Evolutionary conservation across 2,113 vertebrate genomes (phyloP).

Genomic region (Eonycteris spelaea): DNA sequence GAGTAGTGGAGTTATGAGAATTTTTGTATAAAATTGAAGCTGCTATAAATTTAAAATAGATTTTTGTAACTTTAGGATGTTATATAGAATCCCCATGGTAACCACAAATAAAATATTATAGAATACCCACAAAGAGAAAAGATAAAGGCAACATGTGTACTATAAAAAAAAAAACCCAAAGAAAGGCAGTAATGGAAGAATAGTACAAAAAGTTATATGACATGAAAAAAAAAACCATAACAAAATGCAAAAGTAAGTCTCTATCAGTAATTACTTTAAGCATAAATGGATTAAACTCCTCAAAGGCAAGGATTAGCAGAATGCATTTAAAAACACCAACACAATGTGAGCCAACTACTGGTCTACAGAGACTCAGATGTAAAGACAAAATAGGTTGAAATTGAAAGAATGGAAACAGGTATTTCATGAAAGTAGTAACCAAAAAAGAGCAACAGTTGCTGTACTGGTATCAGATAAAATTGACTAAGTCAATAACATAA

Average conservation of each 20-base stretch:
- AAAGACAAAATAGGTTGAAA: neutral
- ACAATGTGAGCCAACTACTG: neutral
- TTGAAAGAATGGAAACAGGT: neutral
- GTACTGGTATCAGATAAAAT: neutral
- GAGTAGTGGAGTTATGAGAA: neutral
- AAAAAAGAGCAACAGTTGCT: neutral
- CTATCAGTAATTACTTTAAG: neutral
- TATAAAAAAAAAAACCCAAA: neutral
- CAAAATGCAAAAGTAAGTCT: neutral
- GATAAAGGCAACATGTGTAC: neutral
- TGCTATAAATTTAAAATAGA: neutral
- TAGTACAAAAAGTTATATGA: neutral
- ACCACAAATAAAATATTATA: neutral
- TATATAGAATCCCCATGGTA: neutral
- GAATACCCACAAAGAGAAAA: neutral
- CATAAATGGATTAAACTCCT: neutral
- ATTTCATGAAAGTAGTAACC: neutral
- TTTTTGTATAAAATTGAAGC: neutral
- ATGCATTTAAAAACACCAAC: neutral
- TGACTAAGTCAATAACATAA: neutral
- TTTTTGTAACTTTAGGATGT: neutral
- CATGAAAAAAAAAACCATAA: neutral
- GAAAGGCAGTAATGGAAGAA: neutral
- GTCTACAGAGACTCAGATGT: neutral
- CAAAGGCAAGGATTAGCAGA: neutral